Base-by-base conservation (phyloP, 2,797 vertebrate species). In the Halcyon badia region DNA sequence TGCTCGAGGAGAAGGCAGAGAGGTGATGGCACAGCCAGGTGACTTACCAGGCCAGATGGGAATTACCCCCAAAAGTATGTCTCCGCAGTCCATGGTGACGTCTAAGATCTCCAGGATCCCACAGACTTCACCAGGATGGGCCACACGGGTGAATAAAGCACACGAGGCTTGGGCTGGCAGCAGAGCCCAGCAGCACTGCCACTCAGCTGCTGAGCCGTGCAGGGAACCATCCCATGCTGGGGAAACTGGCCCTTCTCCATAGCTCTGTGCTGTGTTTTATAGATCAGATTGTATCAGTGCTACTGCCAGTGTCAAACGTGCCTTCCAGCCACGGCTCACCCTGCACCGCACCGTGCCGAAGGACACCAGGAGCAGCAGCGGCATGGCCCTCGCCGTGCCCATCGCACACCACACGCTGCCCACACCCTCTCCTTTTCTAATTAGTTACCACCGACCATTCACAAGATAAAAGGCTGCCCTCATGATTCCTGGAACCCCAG, bases 301-400 rank as follows among this genome's bases (percentile, higher is more conserved):
- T 18, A 3, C 1, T 62, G 22, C 20, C 22, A 2, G n/a, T 3
- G 51, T 65, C 62, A 51, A 31, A 0, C 0, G 0, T 44, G 54
- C n/a, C 56, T 33, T 57, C n/a, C 54, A 57, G 56, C n/a, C 14
- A 4, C 4, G 21, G 56, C 56, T 35, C 52, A 54, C 24, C 48
- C 48, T 5, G 46, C 46, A 48, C 28, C 10, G 16, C 51, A 51
- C 6, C 18, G n/a, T 14, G n/a, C 56, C 56, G 14, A 33, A 33
- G 20, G 56, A 24, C 7, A 7, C 3, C 0, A 0, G 26, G 39
- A 39, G 18, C 46, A 25, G 77, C 24, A 13, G 44, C 4, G 1
- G 21, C 33, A 26, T 24, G 4, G 26, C 37, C 9, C 31, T 46
- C 0, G 0, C 39, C 0, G 0, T 33, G 49, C 75, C 85, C 42